Base-by-base conservation (phyloP, 1,140 invertebrate genomes). In the Drosophila ironensis region DNA sequence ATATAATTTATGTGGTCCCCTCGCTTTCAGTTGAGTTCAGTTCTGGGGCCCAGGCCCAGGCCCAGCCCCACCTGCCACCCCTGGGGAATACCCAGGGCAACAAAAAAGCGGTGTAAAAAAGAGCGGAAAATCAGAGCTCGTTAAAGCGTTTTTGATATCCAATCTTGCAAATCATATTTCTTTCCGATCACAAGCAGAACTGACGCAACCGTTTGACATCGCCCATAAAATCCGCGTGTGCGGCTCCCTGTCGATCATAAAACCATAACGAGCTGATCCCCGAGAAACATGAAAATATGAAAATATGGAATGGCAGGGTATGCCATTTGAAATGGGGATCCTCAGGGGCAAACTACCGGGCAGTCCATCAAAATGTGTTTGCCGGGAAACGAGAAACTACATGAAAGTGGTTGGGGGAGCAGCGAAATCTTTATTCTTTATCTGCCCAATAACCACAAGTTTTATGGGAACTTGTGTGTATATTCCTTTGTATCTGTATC, bases 101-200 rank as follows among this genome's bases (percentile, higher is more conserved):
- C 19, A 20, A 22, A n/a, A 16, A 12, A 8, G 4, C 5, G 2
- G 20, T 3, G 20, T 8, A 20, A 11, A 12, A 48, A 24, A 4
- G 4, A 12, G 2, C 4, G 9, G 20, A 4, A 14, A 17, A 56
- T 38, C 30, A 40, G n/a, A n/a, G 59, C 61, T 77, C 77, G 57
- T 82, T 77, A 82, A 84, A 56, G 22, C 12, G n/a, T 19, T 73
- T 61, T 72, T 77, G 75, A 69, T 82, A 73, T 73, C 50, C 73
- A 70, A 82, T 84, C 72, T 54, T 53, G 70, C 74, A 82, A 84
- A 84, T 84, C 78, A 86, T 86, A 84, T 78, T 72, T 82, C 72
- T 66, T 60, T 47, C 47, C 38, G 72, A 82, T 81, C 66, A 52
- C 54, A 72, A 76, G 47, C 61, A 67, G 33, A 68, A 59, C 60